Base-by-base conservation (phyloP, 1,140 invertebrate genomes). In the Parasteatoda tepidariorum region DNA sequence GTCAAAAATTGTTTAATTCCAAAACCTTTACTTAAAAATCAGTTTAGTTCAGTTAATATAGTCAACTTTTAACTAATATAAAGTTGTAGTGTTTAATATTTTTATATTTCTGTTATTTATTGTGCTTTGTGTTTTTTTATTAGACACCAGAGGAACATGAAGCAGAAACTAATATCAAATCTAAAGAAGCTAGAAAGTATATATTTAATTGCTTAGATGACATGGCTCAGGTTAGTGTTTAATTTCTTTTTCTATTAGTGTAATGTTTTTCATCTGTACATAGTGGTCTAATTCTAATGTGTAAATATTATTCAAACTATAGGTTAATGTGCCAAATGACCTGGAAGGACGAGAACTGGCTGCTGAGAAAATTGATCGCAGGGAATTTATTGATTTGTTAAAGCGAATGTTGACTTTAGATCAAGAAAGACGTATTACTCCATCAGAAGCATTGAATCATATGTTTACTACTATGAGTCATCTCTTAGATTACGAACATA, bases 161-260 rank as follows among this genome's bases (percentile, higher is more conserved):
- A 90, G 93, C 94, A 0, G 98, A 99, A 91, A 99, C 97, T 61
- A 95, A 95, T 81, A 98, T 98, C 85, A 98, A 99, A 91, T 98
- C 97, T 55, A 99, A 99, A 91, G 98, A 99, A 91, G 98, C 98
- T 0, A 91, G 98, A 87, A 99, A 99, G 90, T 99, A 99, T 90
- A 99, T 99, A 86, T 99, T 99, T 90, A 99, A 99, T 90, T 99
- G 97, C 90, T 91, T 99, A 64, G 98, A 99, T 88, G 98, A 99
- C 89, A 99, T 99, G 89, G 97, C 96, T 84, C 96, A 93, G 86
- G 90, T 90, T 84, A 86, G 73, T 34, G 28, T 41, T n/a, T n/a
- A n/a, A n/a, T n/a, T n/a, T n/a, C n/a, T n/a, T n/a, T n/a, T n/a
- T n/a, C n/a, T 48, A 9, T 48, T 48, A 9, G 7, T 48, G 7